Percentiles rank a stretch among this genome's conserved stretches.
Evolutionary conservation across 1,140 invertebrate genomes (phyloP).

Genomic region (Drosophila parabipectinata): DNA sequence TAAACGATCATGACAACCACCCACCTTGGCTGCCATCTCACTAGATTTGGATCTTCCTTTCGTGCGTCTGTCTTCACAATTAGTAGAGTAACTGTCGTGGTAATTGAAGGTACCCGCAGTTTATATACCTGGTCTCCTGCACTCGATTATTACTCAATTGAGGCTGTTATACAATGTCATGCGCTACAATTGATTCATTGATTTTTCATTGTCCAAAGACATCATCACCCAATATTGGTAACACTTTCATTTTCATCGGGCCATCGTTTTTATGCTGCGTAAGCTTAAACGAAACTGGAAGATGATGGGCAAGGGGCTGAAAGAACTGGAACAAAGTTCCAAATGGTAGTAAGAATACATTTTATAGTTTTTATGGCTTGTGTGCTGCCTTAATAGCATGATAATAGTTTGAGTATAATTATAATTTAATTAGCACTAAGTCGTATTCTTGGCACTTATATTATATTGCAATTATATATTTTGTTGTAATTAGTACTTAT

Average conservation of each 20-base stretch:
- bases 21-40: constrained; percentile 56
- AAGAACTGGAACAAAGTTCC: constrained; percentile 19
- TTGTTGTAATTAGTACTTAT: background rate
- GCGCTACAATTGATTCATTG: constrained; percentile 53
- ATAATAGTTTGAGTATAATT: background rate
- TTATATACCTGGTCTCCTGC: constrained; percentile 54
- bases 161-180: constrained; percentile 69
- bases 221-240: constrained; percentile 40
- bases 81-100: constrained; percentile 60
- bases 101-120: constrained; percentile 47
- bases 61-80: constrained; percentile 49
- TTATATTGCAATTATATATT: too few species aligned
- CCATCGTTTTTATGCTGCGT: constrained; percentile 43
- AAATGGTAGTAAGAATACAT: background rate
- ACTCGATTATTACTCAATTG: constrained; percentile 52
- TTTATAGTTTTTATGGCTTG: background rate
- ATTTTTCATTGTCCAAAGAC: constrained; percentile 38
- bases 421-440: background rate
- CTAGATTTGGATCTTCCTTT: constrained; percentile 25
- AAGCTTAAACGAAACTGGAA: constrained; percentile 17
- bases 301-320: background rate
- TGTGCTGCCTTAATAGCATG: background rate
- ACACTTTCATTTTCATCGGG: constrained; percentile 62
- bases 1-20: background rate
- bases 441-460: background rate